A percentile compares a stretch with the other conserved stretches of the same genome.
These are phyloP conservation scores for Plagodis dolabraria DNA, from an alignment of 2,888 invertebrate species.

Conservation along the genomic window DNA sequence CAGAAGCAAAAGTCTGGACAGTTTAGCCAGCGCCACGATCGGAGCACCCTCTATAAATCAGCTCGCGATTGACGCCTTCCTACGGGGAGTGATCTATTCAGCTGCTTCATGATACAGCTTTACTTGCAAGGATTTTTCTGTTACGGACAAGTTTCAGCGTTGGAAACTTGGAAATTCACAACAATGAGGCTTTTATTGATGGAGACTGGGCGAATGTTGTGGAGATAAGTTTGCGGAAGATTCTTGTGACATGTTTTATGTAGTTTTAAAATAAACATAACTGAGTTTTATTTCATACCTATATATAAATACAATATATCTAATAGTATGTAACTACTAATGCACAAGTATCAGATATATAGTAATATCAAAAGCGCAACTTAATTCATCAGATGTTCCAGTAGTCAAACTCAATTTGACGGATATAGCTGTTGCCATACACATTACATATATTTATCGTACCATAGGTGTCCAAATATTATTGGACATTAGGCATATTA, in stretches of 20 bases:
- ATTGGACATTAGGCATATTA: too few species aligned
- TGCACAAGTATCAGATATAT: too few species aligned
- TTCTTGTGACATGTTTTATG: constrained; percentile 54
- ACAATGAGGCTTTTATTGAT: constrained; percentile 64
- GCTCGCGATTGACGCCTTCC: constrained; percentile 81
- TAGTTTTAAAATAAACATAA: background rate
- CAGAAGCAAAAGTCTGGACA: constrained; percentile 78
- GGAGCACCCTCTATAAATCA: constrained; percentile 80
- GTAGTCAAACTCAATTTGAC: too few species aligned
- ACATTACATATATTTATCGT: too few species aligned
- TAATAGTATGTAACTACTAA: too few species aligned
- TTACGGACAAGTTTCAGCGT: constrained; percentile 54
- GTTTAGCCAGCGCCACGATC: constrained; percentile 73
- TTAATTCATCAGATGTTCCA: too few species aligned
- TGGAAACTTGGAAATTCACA: constrained; percentile 44
- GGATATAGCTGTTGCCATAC: too few species aligned
- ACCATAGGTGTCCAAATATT: too few species aligned
- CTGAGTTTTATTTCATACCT: background rate
- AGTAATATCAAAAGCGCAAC: too few species aligned
- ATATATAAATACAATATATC: too few species aligned
- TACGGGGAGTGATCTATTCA: constrained; percentile 84
- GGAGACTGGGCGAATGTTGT: constrained; percentile 22
- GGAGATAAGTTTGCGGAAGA: constrained; percentile 10
- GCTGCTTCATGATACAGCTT: constrained; percentile 76
- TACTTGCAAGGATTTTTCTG: constrained; percentile 74